Base-by-base conservation (phyloP, 2,113 vertebrate genomes). In the Apteryx mantelli region DNA sequence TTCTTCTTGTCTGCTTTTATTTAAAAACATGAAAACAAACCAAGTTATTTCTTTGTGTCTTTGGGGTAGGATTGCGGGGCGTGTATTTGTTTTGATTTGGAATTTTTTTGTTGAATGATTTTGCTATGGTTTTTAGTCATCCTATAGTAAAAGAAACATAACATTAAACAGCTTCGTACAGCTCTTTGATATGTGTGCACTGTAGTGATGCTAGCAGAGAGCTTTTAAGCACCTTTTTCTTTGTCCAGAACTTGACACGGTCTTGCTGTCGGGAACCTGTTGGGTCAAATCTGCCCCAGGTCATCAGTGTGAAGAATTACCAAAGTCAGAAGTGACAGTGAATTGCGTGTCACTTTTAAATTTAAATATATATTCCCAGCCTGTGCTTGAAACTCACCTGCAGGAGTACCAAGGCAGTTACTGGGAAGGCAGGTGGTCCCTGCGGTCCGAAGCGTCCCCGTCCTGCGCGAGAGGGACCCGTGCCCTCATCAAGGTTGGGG, bases 31-130 rank as follows among this genome's bases (percentile, higher is more conserved):
- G 61, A 64, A 92, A 91, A 58, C 14, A 7, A 64, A 77, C 6
- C 0, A 0, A 40, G 44, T 88, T 76, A n/a, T 24, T 68, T 88
- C 56, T 95, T 71, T 70, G 22, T 82, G 30, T 65, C 56, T 82
- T 89, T 61, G 8, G 24, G 68, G 38, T 88, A 28, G 56, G 65
- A 17, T 58, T 61, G 36, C 19, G 9, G 9, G 5, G 53, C 55
- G 25, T 56, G 76, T 88, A 2, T 82, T 95, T 96, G 17, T 24
- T 91, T 88, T 88, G 75, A 68, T 96, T 76, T 85, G 52, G 71
- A 13, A 2, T 3, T 11, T 16, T 75, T 91, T 81, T 86, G 50
- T 60, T 91, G 66, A 70, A 86, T 81, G 7, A 55, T 85, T 91
- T 93, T 89, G 13, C 34, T 83, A 11, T 16, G 22, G 16, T n/a